Conservation (phyloP, 2,797 vertebrate species). For the Phalanger gymnotis region DNA sequence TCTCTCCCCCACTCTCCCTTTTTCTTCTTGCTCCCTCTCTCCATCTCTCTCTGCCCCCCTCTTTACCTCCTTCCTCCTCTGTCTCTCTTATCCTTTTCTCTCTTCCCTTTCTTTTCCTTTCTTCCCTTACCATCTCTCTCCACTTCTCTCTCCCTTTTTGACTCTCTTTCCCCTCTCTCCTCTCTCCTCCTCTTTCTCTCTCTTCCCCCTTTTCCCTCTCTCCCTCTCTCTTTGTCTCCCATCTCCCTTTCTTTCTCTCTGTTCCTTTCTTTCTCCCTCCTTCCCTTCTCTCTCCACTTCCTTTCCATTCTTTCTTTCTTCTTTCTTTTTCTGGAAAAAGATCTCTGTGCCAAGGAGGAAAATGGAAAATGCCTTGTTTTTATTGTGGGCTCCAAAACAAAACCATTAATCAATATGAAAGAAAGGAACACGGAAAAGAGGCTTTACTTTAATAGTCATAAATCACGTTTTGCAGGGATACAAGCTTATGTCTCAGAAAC, state of each 20-base stretch:
- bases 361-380: slow-evolving; percentile 24
- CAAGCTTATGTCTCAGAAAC: slow-evolving; percentile 46
- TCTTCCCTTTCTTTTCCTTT: neutral
- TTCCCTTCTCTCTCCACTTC: neutral
- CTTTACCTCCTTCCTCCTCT: neutral
- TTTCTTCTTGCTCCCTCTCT: too few species aligned
- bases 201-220: neutral
- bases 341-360: slow-evolving; percentile 25
- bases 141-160: accelerated
- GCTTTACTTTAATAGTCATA: slow-evolving; percentile 11
- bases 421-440: slow-evolving; percentile 45
- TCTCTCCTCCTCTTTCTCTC: neutral
- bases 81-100: neutral
- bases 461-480: slow-evolving; percentile 31
- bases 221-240: neutral
- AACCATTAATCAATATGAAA: slow-evolving; percentile 44
- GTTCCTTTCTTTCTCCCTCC: neutral
- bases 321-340: slow-evolving; percentile 49
- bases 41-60: too few species aligned
- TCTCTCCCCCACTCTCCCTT: neutral
- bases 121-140: neutral
- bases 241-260: neutral
- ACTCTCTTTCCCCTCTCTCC: neutral
- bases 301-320: neutral
- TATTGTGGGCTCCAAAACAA: slow-evolving; percentile 44